Evolutionary conservation across 2,888 invertebrate species (phyloP), one percentile per base, ranked within the genome.

Genomic region (Drosophila colorata): DNA sequence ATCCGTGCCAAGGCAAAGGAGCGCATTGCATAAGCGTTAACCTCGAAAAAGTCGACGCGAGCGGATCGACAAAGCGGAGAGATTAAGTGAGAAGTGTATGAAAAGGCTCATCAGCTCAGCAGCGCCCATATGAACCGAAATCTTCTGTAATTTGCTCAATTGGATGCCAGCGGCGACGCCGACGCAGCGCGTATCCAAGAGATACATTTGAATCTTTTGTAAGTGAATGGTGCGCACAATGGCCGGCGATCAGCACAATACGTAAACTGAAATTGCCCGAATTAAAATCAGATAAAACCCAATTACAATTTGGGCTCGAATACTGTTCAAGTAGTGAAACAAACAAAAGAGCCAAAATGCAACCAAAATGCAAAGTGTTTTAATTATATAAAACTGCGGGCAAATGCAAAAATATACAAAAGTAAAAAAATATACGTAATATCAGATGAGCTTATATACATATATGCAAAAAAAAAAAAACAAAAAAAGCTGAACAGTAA

Each of bases 91-190:
- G 13, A 57, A 40, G 8, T 49, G 47, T 66, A 69, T 74, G 65
- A 80, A 86, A 83, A 85, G 78, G 68, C 80, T 79, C 79, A 83
- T 83, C 83, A 74, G 48, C 47, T n/a, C 11, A 16, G n/a, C 35
- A 33, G 64, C 41, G 33, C 46, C 57, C 58, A 65, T 28, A 63
- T 68, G 76, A 71, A 69, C 67, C 78, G 73, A 87, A 75, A 80
- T 80, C 75, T 89, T 88, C 71, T 89, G 85, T 88, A 88, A 88
- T 90, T 88, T 76, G 80, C 88, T 88, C 88, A 88, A 88, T 89
- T 87, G 90, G 73, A 61, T 66, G 78, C 70, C 61, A 75, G 74
- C 67, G 78, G 69, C 71, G 80, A 73, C 72, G 67, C 59, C 52
- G 59, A 48, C 66, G 67, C 61, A 55, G 65, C 68, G 60, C 66